Evolutionary conservation across 2,797 vertebrate species (phyloP), one percentile per base, ranked within the genome.

Genomic region (Bovichtus variegatus): DNA sequence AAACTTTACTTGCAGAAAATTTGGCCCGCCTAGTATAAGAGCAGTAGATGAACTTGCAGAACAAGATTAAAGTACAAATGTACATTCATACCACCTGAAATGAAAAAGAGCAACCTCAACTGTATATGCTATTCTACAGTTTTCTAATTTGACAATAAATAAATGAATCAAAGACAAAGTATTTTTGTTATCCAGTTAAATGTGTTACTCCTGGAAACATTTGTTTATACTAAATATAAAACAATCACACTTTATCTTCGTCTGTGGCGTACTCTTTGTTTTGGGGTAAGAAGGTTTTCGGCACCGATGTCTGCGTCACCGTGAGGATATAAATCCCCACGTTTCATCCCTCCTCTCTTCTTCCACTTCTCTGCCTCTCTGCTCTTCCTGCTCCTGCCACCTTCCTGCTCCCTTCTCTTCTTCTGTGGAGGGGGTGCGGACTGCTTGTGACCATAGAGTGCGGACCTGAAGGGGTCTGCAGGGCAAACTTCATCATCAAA

Each of bases 211-310:
- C n/a, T 68, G 50, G 27, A 72, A 66, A 59, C 27, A 18, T 38
- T 12, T 15, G 34, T 34, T 9, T 34, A 7, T 7, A 34, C 7
- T 34, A 34, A 27, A 51, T 8, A 51, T 34, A 38, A 19, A 54
- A 19, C 0, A 44, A 36, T 46, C 0, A 50, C 5, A 58, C 5
- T 15, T 84, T 19, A 91, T 89, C 69, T 85, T 70, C 82, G 85
- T 80, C 85, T 44, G 51, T 92, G 84, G 5, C 85, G 82, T 29
- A 91, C 74, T 86, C 88, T 88, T 74, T 92, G 84, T 63, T 91
- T 92, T 54, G 87, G 82, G 18, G 89, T 91, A 44, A 88, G 34
- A 68, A 90, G 55, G 54, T 79, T 84, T 87, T 88, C 70, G 63
- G 74, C 75, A 19, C 34, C 6, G 0, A 65, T 72, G 44, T 88